These are phyloP conservation scores for Choristoneura rosaceana DNA, from an alignment of 2,888 invertebrate species.

Conservation along the genomic window DNA sequence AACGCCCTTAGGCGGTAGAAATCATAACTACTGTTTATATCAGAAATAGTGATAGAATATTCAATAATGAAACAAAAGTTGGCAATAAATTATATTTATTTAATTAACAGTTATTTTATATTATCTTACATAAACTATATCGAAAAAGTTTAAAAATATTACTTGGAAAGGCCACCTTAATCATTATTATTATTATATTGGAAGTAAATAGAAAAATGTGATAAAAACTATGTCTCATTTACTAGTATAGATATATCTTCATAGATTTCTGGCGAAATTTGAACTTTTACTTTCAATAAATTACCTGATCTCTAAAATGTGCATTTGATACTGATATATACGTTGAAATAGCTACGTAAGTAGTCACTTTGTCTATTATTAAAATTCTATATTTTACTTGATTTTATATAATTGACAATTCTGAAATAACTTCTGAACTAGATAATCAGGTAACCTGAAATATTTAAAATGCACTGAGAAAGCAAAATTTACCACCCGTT, in stretches of 20 bases:
- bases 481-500: conserved; percentile 12
- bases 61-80: conserved; percentile 19
- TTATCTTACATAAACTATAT: conserved; percentile 80
- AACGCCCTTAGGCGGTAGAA: too few relatives aligned
- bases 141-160: conserved; percentile 77
- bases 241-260: conserved; percentile 11
- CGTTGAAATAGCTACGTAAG: neutral
- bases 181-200: conserved; percentile 47
- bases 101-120: conserved; percentile 56
- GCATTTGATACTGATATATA: neutral
- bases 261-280: conserved; percentile 14
- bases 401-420: conserved; percentile 32
- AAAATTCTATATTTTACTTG: neutral
- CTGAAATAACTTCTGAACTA: neutral
- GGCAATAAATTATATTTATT: conserved; percentile 45
- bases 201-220: conserved; percentile 50
- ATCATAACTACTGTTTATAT: too few relatives aligned
- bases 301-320: neutral
- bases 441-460: conserved; percentile 8
- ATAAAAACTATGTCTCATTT: conserved; percentile 36
- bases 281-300: conserved; percentile 23
- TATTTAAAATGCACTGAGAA: conserved; percentile 29
- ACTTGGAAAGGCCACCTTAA: conserved; percentile 83
- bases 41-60: too few relatives aligned
- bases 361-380: conserved; percentile 1